Base-by-base conservation (phyloP, 2,888 invertebrate species). In the Macrophya annulata region DNA sequence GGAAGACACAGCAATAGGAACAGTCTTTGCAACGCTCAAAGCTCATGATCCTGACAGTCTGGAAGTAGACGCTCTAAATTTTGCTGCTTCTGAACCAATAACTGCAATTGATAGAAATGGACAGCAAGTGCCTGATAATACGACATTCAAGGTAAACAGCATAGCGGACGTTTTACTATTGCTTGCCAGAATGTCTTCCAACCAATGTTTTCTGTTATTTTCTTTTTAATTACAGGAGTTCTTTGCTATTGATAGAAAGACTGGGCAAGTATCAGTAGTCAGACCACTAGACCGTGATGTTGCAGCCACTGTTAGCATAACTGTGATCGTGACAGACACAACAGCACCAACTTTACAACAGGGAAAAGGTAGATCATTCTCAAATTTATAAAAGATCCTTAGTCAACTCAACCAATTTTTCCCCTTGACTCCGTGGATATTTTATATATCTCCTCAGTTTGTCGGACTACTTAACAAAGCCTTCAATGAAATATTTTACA, bases 51-150 rank as follows among this genome's bases (percentile, higher is more conserved):
- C 97, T 0, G 98, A 98, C 91, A 96, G 97, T 6, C 95, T 95
- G 12, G 95, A 96, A 62, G 94, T 95, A 37, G 96, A 96, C 79
- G 96, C 96, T 6, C 93, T 98, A 25, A 94, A 96, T 85, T 97
- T 95, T 88, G 95, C 95, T 0, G 95, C 95, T 0, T 96, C 96
- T 3, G 96, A 96, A 89, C 95, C 96, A 0, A 96, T 98, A 37
- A 96, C 96, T 0, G 98, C 98, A 0, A 95, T 97, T 4, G 98
- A 98, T 90, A 97, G 96, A 88, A 97, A 98, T 92, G 97, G 98
- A 12, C 96, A 97, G 88, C 96, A 96, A 93, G 96, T 96, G 71
- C 90, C 90, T 71, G 90, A 91, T 21, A 92, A 90, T 81, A 90
- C 91, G 37, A 89, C 90, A 25, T 94, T 93, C 86, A 94, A 93